These are phyloP conservation scores for Metopia argyrocephala DNA, from an alignment of 2,888 invertebrate species.

Conservation along the genomic window DNA sequence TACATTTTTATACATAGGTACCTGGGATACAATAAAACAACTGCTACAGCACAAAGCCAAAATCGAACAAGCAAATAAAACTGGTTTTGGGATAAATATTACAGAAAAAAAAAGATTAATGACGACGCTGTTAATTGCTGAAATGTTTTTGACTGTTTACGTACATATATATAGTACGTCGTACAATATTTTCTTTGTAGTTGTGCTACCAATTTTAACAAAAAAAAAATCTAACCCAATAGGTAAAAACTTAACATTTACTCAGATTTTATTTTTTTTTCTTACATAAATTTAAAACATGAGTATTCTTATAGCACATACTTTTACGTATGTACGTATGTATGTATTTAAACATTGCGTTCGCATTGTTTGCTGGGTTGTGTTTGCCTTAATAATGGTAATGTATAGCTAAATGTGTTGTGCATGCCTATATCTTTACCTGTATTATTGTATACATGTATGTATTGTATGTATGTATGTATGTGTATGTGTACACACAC, in stretches of 20 bases:
- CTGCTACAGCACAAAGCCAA: constrained; percentile 2
- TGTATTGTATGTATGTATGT: constrained; percentile 7
- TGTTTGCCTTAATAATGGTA: background rate
- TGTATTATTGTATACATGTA: no score
- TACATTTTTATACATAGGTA: constrained; percentile 24
- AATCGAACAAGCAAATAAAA: constrained; percentile 3
- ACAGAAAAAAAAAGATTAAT: constrained; percentile 27
- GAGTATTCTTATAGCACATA: background rate
- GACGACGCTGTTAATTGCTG: constrained; percentile 41
- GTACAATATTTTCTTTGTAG: background rate
- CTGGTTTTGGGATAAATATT: constrained; percentile 35
- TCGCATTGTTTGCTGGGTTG: background rate
- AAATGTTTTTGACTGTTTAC: constrained; percentile 32
- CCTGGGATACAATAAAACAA: constrained; percentile 10
- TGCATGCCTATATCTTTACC: no score
- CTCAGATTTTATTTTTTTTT: no score
- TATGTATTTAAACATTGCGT: background rate
- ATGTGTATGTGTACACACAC: background rate
- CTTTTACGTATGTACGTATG: background rate
- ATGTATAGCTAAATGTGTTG: no score
- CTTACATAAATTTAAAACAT: no score
- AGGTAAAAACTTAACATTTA: background rate
- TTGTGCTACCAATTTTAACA: background rate
- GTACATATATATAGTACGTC: constrained; percentile 1
- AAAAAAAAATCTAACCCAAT: background rate